Evolutionary conservation across 2,113 vertebrate genomes (phyloP).

Genomic region (Zosterops borbonicus): DNA sequence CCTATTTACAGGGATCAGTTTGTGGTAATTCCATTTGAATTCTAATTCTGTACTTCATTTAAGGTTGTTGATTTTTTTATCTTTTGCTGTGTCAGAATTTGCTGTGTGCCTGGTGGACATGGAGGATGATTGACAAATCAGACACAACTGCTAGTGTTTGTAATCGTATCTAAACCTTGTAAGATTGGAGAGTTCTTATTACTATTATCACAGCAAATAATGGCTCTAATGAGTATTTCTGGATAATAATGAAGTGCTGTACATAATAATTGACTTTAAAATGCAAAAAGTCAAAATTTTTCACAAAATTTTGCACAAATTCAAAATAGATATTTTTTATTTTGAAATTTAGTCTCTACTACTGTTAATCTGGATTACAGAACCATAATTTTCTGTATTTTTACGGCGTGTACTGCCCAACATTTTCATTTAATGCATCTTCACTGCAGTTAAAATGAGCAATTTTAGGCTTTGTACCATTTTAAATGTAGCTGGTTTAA

Average conservation of each 20-base stretch:
- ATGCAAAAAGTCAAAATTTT: not conserved
- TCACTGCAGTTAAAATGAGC: not conserved
- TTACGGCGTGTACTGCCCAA: not conserved
- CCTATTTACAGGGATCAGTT: not conserved
- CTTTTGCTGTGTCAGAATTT: not conserved
- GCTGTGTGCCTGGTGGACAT: not conserved
- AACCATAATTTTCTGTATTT: not conserved
- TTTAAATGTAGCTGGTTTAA: not conserved
- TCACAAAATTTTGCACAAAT: not conserved
- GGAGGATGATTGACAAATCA: not conserved
- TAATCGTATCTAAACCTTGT: not conserved
- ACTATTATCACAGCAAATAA: not conserved
- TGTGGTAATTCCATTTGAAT: not conserved
- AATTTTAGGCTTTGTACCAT: not conserved
- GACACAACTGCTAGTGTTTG: not conserved
- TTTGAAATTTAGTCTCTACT: not conserved
- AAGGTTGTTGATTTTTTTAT: not conserved
- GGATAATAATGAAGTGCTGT: not conserved
- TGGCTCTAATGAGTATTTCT: not conserved
- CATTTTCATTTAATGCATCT: not conserved
- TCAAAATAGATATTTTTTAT: not conserved
- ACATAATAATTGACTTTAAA: not conserved
- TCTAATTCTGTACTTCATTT: not conserved
- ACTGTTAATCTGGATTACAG: not conserved
- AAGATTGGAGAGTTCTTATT: not conserved